Percentiles rank a stretch among this genome's conserved stretches.
phyloP scores from a whole-genome alignment of 2,888 invertebrate species.

The Ommatoiulus sabulosus region DNA sequence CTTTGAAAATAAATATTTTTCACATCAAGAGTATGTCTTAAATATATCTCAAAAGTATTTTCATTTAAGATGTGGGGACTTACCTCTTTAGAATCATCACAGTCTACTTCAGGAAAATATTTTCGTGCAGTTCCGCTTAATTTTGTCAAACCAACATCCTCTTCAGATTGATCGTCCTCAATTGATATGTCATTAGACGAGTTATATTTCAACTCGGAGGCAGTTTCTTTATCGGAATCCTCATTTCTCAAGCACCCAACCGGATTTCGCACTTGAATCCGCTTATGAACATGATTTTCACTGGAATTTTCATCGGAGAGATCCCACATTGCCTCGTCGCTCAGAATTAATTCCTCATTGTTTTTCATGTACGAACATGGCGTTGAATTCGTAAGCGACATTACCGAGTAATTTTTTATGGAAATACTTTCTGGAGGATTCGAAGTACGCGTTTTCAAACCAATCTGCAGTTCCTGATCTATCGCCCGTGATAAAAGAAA shows the following conservation, averaged over 20 bases:
- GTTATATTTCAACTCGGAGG: neutral
- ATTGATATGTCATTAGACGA: neutral
- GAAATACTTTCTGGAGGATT: neutral
- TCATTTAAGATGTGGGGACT: no score
- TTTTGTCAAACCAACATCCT: neutral
- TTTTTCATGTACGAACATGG: neutral
- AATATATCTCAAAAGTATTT: no score
- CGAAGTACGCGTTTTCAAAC: neutral
- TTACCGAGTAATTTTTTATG: neutral
- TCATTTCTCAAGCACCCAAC: neutral
- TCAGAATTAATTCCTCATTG: neutral
- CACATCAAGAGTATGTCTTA: no score
- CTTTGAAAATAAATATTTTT: no score
- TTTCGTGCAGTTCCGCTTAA: neutral
- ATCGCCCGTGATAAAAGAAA: conserved; percentile 18
- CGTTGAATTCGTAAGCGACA: neutral
- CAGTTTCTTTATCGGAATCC: neutral
- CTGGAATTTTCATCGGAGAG: neutral
- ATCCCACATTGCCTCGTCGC: neutral
- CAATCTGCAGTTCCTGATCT: neutral
- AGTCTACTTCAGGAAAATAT: neutral
- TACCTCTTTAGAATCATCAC: neutral
- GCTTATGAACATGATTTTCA: neutral
- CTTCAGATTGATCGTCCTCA: neutral
- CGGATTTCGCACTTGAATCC: neutral